Percentiles rank a stretch among this genome's conserved stretches.
Evolutionary conservation across 1,140 invertebrate genomes (phyloP).

Genomic region (Planococcus citri): DNA sequence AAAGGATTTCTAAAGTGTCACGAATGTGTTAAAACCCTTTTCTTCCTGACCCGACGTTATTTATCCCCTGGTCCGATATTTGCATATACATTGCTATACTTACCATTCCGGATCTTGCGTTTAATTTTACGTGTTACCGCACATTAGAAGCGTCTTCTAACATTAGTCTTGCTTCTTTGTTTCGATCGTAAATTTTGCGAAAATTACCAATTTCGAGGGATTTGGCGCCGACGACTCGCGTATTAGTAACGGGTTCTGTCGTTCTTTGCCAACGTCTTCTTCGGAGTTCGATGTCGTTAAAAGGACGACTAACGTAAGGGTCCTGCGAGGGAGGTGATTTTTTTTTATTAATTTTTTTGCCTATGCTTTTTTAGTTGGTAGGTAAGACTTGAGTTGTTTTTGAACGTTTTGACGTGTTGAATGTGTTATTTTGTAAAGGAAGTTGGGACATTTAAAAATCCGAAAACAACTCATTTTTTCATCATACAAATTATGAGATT

Average conservation of each 20-base stretch:
- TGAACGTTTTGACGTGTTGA: too few relatives aligned
- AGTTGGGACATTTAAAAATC: too few relatives aligned
- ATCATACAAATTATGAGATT: too few relatives aligned
- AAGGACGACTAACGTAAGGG: too few relatives aligned
- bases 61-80: slow-evolving; percentile 14
- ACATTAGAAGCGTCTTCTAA: slow-evolving; percentile 14
- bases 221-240: slow-evolving; percentile 5
- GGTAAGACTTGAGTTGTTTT: too few relatives aligned
- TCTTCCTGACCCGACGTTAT: slow-evolving; percentile 11
- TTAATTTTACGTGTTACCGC: slow-evolving; percentile 20
- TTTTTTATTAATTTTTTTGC: too few relatives aligned
- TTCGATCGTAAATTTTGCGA: slow-evolving; percentile 12
- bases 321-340: too few relatives aligned
- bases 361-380: too few relatives aligned
- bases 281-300: too few relatives aligned
- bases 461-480: too few relatives aligned
- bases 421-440: too few relatives aligned
- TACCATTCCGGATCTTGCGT: slow-evolving; percentile 13
- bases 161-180: slow-evolving; percentile 13
- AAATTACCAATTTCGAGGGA: slow-evolving; percentile 16
- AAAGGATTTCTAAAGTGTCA: slow-evolving; percentile 19
- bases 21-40: slow-evolving; percentile 18
- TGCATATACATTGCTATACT: slow-evolving; percentile 12
- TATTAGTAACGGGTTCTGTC: neutral
- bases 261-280: too few relatives aligned